phyloP scores from a whole-genome alignment of 1,140 invertebrate species.

The Drosophila serrata region DNA sequence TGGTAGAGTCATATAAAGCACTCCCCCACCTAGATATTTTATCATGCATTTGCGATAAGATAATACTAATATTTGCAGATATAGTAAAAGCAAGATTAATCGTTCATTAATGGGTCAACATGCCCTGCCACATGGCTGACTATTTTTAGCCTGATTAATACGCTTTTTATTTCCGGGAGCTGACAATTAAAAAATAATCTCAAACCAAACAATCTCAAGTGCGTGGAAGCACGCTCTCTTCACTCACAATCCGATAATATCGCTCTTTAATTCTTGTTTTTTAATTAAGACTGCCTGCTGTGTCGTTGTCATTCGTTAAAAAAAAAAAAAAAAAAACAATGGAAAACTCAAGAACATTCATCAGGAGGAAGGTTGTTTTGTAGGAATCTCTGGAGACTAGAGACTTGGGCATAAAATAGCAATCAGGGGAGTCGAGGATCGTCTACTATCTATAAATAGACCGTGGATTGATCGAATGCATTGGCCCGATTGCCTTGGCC shows the following conservation, averaged over 20 bases:
- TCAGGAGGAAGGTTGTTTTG: constrained; percentile 18
- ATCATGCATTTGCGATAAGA: constrained; percentile 42
- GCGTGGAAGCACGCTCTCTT: constrained; percentile 43
- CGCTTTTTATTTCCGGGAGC: constrained; percentile 41
- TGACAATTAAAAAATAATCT: constrained; percentile 46
- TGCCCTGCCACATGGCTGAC: constrained; percentile 20
- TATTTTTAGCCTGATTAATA: constrained; percentile 45
- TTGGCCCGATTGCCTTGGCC: constrained; percentile 35
- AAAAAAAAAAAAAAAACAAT: no score
- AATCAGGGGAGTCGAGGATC: constrained; percentile 22
- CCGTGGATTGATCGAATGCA: constrained; percentile 39
- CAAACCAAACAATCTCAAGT: constrained; percentile 31
- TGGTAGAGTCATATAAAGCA: not conserved
- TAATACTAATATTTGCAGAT: constrained; percentile 27
- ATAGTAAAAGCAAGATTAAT: constrained; percentile 25
- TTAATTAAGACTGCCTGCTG: constrained; percentile 62
- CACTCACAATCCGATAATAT: constrained; percentile 52
- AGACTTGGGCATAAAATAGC: constrained; percentile 22
- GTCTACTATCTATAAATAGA: constrained; percentile 69
- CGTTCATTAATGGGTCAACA: constrained; percentile 38
- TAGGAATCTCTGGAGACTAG: constrained; percentile 7
- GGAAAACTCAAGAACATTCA: constrained; percentile 32
- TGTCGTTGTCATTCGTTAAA: constrained; percentile 51
- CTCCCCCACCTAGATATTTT: not conserved
- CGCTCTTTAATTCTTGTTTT: constrained; percentile 6